These are phyloP conservation scores for Takifugu bimaculatus DNA, from an alignment of 2,113 vertebrate species.

Conservation along the genomic window DNA sequence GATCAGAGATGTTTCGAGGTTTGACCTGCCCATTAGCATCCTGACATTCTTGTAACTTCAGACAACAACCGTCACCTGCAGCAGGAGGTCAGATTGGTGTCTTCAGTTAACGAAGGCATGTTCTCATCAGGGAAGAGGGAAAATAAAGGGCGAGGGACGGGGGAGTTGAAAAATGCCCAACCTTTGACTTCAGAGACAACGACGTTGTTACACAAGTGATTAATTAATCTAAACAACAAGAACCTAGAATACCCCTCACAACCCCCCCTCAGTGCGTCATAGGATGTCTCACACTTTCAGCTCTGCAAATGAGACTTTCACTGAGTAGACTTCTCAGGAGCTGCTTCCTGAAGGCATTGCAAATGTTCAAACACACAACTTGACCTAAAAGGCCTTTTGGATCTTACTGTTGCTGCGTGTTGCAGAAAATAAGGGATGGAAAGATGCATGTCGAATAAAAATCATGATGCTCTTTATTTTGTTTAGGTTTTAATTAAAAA, in stretches of 20 bases:
- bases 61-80: conserved; percentile 12
- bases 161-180: conserved; percentile 4
- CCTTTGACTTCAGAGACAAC: neutral
- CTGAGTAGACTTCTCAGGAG: conserved; percentile 13
- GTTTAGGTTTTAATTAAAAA: too few species aligned
- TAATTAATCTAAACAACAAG: conserved; percentile 4
- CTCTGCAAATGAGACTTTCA: conserved; percentile 17
- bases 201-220: neutral
- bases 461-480: too few species aligned
- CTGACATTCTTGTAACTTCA: conserved; percentile 9
- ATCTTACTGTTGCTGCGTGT: neutral
- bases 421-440: neutral
- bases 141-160: conserved; percentile 12
- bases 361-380: conserved; percentile 21
- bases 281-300: conserved; percentile 13
- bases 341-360: conserved; percentile 36
- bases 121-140: conserved; percentile 5
- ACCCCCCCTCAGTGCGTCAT: conserved; percentile 1
- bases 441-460: neutral
- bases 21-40: conserved; percentile 30
- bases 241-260: neutral
- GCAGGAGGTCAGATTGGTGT: conserved; percentile 9
- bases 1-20: conserved; percentile 27
- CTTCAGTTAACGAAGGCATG: conserved; percentile 12
- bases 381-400: conserved; percentile 15